Base-by-base conservation (phyloP, 2,797 vertebrate species). In the Argentina silus region DNA sequence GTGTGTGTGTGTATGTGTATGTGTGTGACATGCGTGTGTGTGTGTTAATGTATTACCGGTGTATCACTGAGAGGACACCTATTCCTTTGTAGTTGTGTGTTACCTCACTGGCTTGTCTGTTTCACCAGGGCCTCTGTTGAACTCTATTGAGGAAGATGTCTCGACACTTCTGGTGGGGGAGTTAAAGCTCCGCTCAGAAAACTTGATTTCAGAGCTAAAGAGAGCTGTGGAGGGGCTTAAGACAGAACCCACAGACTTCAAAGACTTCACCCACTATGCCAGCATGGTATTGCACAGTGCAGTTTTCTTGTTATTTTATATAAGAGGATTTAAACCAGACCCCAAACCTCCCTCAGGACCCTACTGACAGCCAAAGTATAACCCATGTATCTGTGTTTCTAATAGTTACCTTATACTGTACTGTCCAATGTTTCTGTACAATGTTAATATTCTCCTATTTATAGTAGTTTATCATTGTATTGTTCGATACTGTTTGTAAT, bases 71-170 rank as follows among this genome's bases (percentile, higher is more conserved):
- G 5, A 21, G 42, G 27, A 53, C 27, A 50, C 27, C 27, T 36
- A 36, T 36, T 36, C 27, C 19, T 56, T 66, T 42, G 3, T 51
- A 56, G 15, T 47, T 21, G 17, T 64, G 17, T 64, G 43, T 71
- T 50, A 64, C 44, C 47, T 23, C 45, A 42, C 14, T 62, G 63
- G n/a, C 27, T 36, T 45, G 6, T 55, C 23, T 51, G 23, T 76
- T 66, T 77, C 73, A 64, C 14, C 70, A 96, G 96, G 80, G n/a
- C 84, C 81, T 17, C 77, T 79, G 50, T 84, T 97, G 77, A 80
- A 45, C 4, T 42, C 43, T 10, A 83, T 94, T 60, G 87, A 90
- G 69, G 71, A 90, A 5, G 88, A 93, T 9, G 77, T 96, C 48
- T 79, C 89, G 0, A 27, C 59, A 2, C 81, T 93, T 1, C 73